Evolutionary conservation across 2,113 vertebrate species (phyloP), one percentile per base, ranked within the genome.

Genomic region (Chionodraco myersi): DNA sequence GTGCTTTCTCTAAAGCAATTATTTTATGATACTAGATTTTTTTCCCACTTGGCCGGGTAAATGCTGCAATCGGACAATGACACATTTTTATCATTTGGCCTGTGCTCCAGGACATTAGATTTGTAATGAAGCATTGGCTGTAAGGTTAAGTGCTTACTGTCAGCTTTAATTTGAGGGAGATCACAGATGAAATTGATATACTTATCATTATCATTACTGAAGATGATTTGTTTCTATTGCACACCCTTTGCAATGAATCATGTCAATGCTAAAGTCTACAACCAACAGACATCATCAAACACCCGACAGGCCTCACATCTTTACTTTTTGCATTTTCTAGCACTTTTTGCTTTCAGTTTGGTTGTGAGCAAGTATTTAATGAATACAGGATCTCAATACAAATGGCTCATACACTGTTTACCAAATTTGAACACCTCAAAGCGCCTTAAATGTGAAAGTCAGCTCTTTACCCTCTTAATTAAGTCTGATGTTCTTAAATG

Each of bases 1-100:
- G 52, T 44, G n/a, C 83, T 74, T 81, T 67, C 57, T 63, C 75
- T 72, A 52, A 86, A 57, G 83, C 75, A 86, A 83, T 85, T 81
- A 77, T 77, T 77, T 58, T 72, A 66, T 74, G 73, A 83, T 66
- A n/a, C 23, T 58, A 21, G 47, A n/a, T 75, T 81, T 66, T 52
- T 76, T 73, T 65, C 18, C 11, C 60, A 62, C 67, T 59, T 49
- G 75, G 54, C 56, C 57, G 16, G 5, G 18, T 62, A 47, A 62
- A 77, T 16, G 44, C 76, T 56, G 18, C 18, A 13, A 77, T 84
- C 26, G 8, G 51, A 74, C 45, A 44, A 34, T 53, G 54, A 53
- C 12, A 70, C 51, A 10, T 75, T 73, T 45, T 56, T 63, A 83
- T 65, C 34, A 61, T 69, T 61, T 80, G 48, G 57, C 69, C 70